Percentiles rank a stretch among this genome's conserved stretches.
These are phyloP conservation scores for Sceliomorpha sp. DNA, from an alignment of 2,888 invertebrate genomes.

Conservation along the genomic window DNA sequence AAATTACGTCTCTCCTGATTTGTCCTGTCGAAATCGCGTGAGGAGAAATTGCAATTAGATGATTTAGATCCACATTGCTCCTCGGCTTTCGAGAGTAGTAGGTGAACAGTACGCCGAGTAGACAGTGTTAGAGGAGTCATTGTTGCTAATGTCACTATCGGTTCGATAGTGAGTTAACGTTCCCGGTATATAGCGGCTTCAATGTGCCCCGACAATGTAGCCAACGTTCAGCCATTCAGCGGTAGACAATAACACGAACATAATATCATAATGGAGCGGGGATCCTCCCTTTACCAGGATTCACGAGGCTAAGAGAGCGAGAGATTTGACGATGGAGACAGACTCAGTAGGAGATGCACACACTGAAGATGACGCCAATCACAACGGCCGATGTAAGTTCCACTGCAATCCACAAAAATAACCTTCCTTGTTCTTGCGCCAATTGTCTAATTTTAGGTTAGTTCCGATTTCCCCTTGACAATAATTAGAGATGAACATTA, in stretches of 20 bases:
- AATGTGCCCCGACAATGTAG: conserved; percentile 77
- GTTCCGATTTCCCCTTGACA: too few relatives aligned
- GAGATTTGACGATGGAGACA: conserved; percentile 18
- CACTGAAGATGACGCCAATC: conserved; percentile 8
- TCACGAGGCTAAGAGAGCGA: conserved; percentile 44
- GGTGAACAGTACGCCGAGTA: conserved; percentile 49
- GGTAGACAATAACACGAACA: conserved; percentile 76
- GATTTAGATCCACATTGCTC: conserved; percentile 52
- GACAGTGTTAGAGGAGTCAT: conserved; percentile 55
- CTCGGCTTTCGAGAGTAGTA: conserved; percentile 48
- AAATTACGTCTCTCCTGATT: conserved; percentile 11
- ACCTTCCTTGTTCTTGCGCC: too few relatives aligned
- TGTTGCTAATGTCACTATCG: conserved; percentile 71
- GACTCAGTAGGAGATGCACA: conserved; percentile 1
- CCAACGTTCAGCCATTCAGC: conserved; percentile 78
- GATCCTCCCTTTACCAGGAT: conserved; percentile 61
- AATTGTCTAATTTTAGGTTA: too few relatives aligned
- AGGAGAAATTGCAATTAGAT: conserved; percentile 45
- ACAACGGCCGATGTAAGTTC: neutral
- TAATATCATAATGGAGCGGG: conserved; percentile 78
- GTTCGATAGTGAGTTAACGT: conserved; percentile 77
- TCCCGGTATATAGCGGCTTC: conserved; percentile 73
- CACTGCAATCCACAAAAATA: too few relatives aligned
- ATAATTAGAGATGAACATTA: too few relatives aligned
- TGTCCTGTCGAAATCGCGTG: conserved; percentile 3